Conservation (phyloP, 2,113 vertebrate genomes). For the Neofelis nebulosa region DNA sequence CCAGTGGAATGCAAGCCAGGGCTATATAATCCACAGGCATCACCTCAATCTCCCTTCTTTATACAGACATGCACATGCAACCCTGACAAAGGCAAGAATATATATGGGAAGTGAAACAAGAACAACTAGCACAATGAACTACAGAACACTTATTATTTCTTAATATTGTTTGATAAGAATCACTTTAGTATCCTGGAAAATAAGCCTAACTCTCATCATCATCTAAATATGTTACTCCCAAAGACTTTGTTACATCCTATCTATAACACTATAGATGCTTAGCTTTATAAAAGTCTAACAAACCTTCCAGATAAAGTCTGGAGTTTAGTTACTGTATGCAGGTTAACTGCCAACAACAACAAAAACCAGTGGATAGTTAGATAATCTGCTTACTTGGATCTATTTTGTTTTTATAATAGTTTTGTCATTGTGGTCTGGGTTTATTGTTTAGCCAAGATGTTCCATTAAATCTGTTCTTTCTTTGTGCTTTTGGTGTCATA, state of each 20-base stretch:
- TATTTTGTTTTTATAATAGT: conserved; percentile 59
- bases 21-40: neutral
- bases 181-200: neutral
- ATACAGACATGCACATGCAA: neutral
- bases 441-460: neutral
- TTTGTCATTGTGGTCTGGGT: neutral
- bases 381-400: conserved; percentile 62
- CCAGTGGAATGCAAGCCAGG: neutral
- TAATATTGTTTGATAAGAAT: neutral
- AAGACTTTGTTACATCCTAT: conserved; percentile 45
- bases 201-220: neutral
- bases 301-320: conserved; percentile 48
- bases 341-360: conserved; percentile 67
- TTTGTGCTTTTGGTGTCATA: neutral
- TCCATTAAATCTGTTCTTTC: neutral
- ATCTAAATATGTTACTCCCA: conserved; percentile 58
- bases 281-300: conserved; percentile 59
- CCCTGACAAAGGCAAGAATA: neutral
- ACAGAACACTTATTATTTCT: neutral
- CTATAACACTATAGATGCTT: conserved; percentile 26
- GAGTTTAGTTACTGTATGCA: conserved; percentile 64
- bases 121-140: neutral
- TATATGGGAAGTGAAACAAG: neutral
- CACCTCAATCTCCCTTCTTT: neutral
- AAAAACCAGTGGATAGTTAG: conserved; percentile 64